Evolutionary conservation across 1,140 invertebrate genomes (phyloP).

Genomic region (Drosophila pallidifrons): DNA sequence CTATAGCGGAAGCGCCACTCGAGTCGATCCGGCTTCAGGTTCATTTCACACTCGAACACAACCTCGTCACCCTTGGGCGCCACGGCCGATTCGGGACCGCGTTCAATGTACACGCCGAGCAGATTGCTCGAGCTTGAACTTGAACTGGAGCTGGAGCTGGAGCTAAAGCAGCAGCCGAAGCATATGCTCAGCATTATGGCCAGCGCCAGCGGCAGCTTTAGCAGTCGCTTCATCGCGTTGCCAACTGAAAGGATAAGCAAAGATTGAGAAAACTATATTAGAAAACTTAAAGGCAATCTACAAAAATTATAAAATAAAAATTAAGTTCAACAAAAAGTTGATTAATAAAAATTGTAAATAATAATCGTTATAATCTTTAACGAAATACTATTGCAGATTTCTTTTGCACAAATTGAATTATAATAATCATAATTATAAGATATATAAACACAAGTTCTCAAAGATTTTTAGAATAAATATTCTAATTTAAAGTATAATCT

Average conservation of each 20-base stretch:
- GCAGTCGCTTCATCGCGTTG: neutral
- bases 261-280: too few relatives aligned
- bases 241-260: constrained; percentile 37
- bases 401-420: too few relatives aligned
- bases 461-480: too few relatives aligned
- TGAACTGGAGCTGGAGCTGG: neutral
- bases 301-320: too few relatives aligned
- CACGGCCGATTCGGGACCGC: constrained; percentile 90
- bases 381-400: too few relatives aligned
- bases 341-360: too few relatives aligned
- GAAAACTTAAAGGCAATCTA: too few relatives aligned
- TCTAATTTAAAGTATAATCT: too few relatives aligned
- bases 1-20: constrained; percentile 88
- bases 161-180: neutral
- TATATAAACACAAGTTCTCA: too few relatives aligned
- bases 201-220: constrained; percentile 12
- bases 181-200: constrained; percentile 4
- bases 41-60: constrained; percentile 91
- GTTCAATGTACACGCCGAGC: constrained; percentile 86
- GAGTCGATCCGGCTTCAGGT: constrained; percentile 90
- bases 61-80: constrained; percentile 92
- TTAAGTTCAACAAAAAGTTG: too few relatives aligned
- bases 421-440: too few relatives aligned
- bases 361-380: too few relatives aligned
- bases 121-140: constrained; percentile 2